Percentiles rank a stretch among this genome's conserved stretches.
Evolutionary conservation across 2,113 vertebrate species (phyloP).

Genomic region (Ploceus nigricollis): DNA sequence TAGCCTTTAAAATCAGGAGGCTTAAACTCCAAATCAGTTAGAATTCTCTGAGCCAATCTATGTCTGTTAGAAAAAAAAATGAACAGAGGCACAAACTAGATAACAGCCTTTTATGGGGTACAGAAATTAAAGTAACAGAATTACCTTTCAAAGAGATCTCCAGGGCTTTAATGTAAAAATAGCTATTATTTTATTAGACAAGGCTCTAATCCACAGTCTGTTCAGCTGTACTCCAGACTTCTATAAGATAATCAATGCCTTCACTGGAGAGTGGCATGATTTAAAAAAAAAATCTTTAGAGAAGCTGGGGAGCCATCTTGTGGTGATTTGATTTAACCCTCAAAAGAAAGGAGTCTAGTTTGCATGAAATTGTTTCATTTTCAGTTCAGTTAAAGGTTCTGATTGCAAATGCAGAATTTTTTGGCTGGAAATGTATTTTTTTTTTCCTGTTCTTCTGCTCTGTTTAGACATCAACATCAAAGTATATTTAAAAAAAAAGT

Average conservation of each 20-base stretch:
- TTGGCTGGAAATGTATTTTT: neutral
- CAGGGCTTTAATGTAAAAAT: constrained; percentile 71
- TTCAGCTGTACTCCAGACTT: constrained; percentile 53
- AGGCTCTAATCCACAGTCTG: constrained; percentile 64
- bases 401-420: neutral
- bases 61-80: neutral
- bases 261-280: constrained; percentile 16
- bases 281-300: neutral
- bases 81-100: constrained; percentile 63
- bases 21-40: constrained; percentile 65
- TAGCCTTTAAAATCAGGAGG: constrained; percentile 49
- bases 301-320: constrained; percentile 63
- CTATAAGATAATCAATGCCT: constrained; percentile 65
- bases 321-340: constrained; percentile 34
- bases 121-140: constrained; percentile 71
- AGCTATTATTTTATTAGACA: constrained; percentile 74
- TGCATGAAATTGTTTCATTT: neutral
- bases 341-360: neutral
- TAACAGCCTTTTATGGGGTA: constrained; percentile 67
- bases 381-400: neutral
- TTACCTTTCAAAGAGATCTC: constrained; percentile 70
- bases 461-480: neutral
- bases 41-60: constrained; percentile 56
- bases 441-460: neutral
- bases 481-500: neutral